A percentile compares a stretch with the other conserved stretches of the same genome.
Evolutionary conservation across 2,888 invertebrate genomes (phyloP).

Genomic region (Mimumesa dahlbomi): DNA sequence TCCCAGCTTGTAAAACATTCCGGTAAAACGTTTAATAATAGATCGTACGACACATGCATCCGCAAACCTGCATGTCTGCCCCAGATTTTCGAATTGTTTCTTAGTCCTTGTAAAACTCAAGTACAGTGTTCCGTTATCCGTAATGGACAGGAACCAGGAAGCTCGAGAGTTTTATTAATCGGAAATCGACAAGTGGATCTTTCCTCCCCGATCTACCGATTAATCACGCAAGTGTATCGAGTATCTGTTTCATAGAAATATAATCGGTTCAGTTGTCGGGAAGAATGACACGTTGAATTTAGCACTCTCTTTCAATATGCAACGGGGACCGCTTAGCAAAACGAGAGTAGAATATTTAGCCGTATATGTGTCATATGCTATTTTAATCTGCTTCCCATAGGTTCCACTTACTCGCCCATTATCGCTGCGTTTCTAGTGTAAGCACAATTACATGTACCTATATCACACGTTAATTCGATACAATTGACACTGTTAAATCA

Average conservation of each 20-base stretch:
- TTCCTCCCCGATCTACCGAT: constrained; percentile 28
- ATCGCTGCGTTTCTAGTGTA: not conserved
- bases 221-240: constrained; percentile 27
- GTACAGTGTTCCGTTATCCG: constrained; percentile 11
- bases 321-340: constrained; percentile 18
- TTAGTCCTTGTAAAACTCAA: not conserved
- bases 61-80: not conserved
- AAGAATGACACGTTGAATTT: constrained; percentile 1
- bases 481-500: not conserved
- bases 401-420: constrained; percentile 3
- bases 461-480: too few species aligned
- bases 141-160: constrained; percentile 38
- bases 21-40: constrained; percentile 4
- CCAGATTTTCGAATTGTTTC: constrained; percentile 3
- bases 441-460: not conserved
- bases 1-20: not conserved
- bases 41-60: not conserved
- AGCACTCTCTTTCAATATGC: constrained; percentile 26
- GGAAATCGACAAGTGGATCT: constrained; percentile 27
- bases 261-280: too few species aligned
- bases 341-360: constrained; percentile 44
- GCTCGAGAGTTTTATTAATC: constrained; percentile 32
- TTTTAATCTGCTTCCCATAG: constrained; percentile 44
- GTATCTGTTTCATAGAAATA: constrained; percentile 7
- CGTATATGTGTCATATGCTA: constrained; percentile 48